Conservation (phyloP, 1,140 invertebrate genomes). For the Solenopsis fugax region DNA sequence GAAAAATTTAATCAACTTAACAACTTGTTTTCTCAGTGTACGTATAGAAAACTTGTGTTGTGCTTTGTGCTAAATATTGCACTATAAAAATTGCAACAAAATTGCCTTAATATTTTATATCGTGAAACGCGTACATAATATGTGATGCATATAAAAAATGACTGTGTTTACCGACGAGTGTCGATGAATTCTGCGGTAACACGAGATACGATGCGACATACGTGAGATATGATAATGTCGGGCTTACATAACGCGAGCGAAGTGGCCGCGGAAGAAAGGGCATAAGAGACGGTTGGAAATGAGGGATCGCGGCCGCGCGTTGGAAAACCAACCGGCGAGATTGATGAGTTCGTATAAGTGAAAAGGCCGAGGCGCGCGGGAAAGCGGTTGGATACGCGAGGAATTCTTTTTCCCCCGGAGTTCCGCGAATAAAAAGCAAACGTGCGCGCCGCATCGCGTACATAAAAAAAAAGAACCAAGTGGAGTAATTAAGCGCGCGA, state of each 20-base stretch:
- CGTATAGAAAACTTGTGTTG: neutral
- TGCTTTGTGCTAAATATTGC: neutral
- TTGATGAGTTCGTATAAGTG: conserved; percentile 75
- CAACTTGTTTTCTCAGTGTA: no score
- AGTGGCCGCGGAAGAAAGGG: conserved; percentile 68
- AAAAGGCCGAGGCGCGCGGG: conserved; percentile 65
- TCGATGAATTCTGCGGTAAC: conserved; percentile 47
- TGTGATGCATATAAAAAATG: neutral
- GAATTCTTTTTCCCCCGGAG: conserved; percentile 62
- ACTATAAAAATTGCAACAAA: neutral
- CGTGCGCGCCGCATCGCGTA: neutral
- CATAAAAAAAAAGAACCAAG: conserved; percentile 52
- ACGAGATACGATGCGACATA: conserved; percentile 17
- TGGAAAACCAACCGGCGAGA: conserved; percentile 70
- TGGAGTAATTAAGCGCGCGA: conserved; percentile 69
- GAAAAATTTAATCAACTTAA: no score
- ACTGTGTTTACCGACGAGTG: conserved; percentile 6
- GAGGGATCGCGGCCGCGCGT: conserved; percentile 63
- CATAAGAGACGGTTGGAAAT: conserved; percentile 67
- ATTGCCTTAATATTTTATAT: neutral
- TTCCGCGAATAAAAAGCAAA: conserved; percentile 63
- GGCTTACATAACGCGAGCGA: conserved; percentile 69
- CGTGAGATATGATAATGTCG: conserved; percentile 69
- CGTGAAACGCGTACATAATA: neutral
- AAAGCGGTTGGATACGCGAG: conserved; percentile 65